Base-by-base conservation (phyloP, 2,113 vertebrate species). In the Canis aureus region DNA sequence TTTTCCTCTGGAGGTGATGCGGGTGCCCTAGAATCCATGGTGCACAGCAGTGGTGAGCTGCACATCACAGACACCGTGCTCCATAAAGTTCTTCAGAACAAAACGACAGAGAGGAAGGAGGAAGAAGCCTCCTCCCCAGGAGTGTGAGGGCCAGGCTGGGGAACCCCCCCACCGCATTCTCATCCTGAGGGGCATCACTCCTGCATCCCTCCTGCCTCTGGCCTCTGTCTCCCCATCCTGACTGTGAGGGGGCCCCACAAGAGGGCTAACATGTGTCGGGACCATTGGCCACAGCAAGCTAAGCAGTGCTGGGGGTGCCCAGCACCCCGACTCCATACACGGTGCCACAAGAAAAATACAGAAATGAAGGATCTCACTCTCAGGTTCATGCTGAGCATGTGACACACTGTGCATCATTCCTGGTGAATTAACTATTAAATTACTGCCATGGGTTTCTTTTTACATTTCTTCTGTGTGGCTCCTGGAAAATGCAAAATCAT, bases 311-410 rank as follows among this genome's bases (percentile, higher is more conserved):
- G 20, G 1, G 57, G 53, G 23, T 27, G 8, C 0, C 3, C 12
- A 2, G 2, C 5, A 0, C 23, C 32, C 23, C 0, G 0, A 32
- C 1, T 15, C 4, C 43, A 29, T 67, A 43, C 79, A 13, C 64
- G 3, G 59, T 13, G 11, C 35, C 55, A 11, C 0, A 0, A 27
- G 19, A 35, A 53, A 35, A 16, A 51, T 2, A 15, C 11, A 20
- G 67, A 49, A 27, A 35, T 2, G 51, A 5, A 22, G 13, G 3
- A 2, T 27, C 79, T 57, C 2, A 0, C 1, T 29, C 53, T 4
- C 1, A 12, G 2, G 35, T 8, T 78, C 69, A 2, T 0, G 0
- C 1, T 2, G 8, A 38, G 15, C 1, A 19, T 19, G 17, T 5
- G 6, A 78, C 2, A 4, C 51, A 10, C 51, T 1, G 0, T 29